These are phyloP conservation scores for Tadarida brasiliensis DNA, from an alignment of 2,797 vertebrate species.

Conservation along the genomic window DNA sequence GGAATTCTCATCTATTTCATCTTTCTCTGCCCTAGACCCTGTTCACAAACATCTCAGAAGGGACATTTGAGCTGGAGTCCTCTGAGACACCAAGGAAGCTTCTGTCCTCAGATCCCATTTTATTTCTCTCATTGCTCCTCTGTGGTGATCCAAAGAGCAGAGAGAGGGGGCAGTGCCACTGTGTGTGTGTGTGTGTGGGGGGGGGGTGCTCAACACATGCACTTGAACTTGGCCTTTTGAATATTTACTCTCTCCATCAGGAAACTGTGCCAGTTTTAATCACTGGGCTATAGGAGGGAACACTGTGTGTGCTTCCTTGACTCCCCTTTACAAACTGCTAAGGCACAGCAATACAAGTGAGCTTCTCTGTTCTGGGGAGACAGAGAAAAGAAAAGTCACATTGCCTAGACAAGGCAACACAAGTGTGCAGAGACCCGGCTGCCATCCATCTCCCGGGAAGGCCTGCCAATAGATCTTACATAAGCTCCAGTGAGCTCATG, in stretches of 20 bases:
- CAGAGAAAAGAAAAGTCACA: neutral
- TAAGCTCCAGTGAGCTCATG: constrained; percentile 34
- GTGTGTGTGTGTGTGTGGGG: too few species aligned
- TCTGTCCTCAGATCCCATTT: neutral
- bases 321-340: neutral
- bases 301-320: neutral
- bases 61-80: neutral
- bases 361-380: neutral
- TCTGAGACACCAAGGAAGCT: neutral
- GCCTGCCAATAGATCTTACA: constrained; percentile 60
- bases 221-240: neutral
- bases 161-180: neutral
- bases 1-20: neutral
- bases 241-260: neutral
- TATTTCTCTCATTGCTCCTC: neutral
- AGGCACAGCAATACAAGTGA: neutral
- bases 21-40: neutral
- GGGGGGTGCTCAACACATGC: neutral
- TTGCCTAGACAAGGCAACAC: neutral
- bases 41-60: neutral
- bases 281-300: neutral
- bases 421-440: neutral
- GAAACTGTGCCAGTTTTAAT: neutral
- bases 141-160: neutral
- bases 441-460: neutral